phyloP scores from a whole-genome alignment of 2,797 vertebrate species.

The Poliocrania exsul region DNA sequence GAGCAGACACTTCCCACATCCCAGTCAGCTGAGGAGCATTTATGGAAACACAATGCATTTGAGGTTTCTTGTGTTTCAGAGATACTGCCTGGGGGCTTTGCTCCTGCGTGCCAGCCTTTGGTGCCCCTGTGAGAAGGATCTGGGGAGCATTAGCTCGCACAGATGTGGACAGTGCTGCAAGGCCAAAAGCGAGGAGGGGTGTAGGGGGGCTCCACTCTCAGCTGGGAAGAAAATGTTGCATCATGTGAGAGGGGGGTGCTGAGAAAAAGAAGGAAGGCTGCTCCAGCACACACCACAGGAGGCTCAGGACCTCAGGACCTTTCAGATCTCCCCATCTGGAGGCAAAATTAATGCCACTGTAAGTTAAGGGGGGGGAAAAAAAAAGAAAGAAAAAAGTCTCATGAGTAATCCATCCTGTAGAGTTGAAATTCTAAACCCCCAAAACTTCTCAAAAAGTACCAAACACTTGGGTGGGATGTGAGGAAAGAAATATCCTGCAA shows the following conservation, averaged over 20 bases:
- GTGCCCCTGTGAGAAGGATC: conserved; percentile 40
- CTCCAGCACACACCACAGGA: neutral
- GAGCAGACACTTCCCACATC: neutral
- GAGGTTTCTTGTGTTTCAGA: conserved; percentile 9
- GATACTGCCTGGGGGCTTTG: neutral
- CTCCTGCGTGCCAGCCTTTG: neutral
- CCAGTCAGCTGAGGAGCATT: conserved; percentile 33
- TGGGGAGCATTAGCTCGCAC: conserved; percentile 25
- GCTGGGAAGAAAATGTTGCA: neutral
- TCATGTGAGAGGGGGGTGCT: conserved; percentile 1
- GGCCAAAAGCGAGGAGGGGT: neutral
- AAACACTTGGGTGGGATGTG: neutral
- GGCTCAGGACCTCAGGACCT: neutral
- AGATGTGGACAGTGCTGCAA: neutral
- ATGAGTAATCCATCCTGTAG: neutral
- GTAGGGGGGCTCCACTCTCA: neutral
- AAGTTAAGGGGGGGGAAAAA: neutral
- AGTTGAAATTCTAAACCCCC: neutral
- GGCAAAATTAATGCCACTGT: neutral
- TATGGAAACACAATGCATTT: conserved; percentile 35
- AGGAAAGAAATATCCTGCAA: neutral
- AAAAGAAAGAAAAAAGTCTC: neutral
- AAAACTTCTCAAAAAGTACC: neutral
- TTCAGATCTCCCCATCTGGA: conserved; percentile 40
- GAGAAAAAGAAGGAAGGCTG: neutral